These are phyloP conservation scores for Paraplagusia blochii DNA, from an alignment of 2,113 vertebrate species.

Conservation along the genomic window DNA sequence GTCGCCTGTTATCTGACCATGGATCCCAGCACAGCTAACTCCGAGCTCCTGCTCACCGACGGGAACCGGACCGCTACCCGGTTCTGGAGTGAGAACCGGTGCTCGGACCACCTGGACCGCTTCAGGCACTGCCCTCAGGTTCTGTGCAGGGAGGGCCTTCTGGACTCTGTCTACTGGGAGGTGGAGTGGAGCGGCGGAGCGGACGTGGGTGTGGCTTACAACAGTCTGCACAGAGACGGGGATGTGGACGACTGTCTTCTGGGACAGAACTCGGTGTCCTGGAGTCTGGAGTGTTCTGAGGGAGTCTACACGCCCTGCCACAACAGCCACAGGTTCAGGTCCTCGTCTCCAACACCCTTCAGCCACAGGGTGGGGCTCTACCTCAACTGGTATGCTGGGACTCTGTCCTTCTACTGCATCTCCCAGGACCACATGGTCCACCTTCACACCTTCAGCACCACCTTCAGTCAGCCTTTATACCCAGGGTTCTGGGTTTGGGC, in stretches of 20 bases:
- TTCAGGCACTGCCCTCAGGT: constrained; percentile 56
- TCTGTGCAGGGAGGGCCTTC: constrained; percentile 62
- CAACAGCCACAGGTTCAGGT: constrained; percentile 30
- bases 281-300: constrained; percentile 62
- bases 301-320: constrained; percentile 47
- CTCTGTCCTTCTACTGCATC: constrained; percentile 58
- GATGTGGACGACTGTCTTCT: constrained; percentile 33
- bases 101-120: constrained; percentile 24
- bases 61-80: constrained; percentile 48
- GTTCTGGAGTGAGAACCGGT: constrained; percentile 4
- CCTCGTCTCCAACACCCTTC: constrained; percentile 29
- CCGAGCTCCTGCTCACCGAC: constrained; percentile 44
- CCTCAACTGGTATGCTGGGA: constrained; percentile 39
- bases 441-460: constrained; percentile 56
- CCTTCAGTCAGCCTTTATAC: constrained; percentile 58
- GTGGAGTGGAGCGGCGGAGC: constrained; percentile 53
- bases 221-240: constrained; percentile 41
- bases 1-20: constrained; percentile 60
- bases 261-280: constrained; percentile 48
- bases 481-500: constrained; percentile 62
- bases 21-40: constrained; percentile 63
- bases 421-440: constrained; percentile 48
- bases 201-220: constrained; percentile 55
- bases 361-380: constrained; percentile 47
- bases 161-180: constrained; percentile 63